These are phyloP conservation scores for Phalacrocorax aristotelis DNA, from an alignment of 2,113 vertebrate genomes.

Conservation along the genomic window DNA sequence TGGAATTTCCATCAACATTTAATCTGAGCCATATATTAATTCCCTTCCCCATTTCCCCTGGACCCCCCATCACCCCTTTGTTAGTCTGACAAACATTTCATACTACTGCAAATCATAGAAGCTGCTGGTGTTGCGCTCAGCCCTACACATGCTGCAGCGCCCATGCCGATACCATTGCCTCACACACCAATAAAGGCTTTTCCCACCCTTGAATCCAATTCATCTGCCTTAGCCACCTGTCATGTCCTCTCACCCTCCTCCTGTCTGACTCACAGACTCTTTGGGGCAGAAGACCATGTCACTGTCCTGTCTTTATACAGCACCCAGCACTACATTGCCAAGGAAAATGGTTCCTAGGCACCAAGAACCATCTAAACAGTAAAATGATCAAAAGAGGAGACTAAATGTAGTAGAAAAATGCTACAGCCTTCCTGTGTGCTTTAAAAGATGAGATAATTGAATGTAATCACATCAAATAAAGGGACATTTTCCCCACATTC, in stretches of 20 bases:
- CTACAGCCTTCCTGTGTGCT: neutral
- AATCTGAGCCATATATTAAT: neutral
- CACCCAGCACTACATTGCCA: neutral
- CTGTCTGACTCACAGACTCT: neutral
- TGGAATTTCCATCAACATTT: neutral
- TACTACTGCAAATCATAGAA: neutral
- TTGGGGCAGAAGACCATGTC: neutral
- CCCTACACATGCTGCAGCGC: neutral
- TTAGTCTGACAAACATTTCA: neutral
- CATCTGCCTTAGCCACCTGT: neutral
- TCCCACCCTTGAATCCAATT: neutral
- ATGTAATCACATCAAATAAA: neutral
- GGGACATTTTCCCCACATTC: neutral
- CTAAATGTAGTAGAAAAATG: neutral
- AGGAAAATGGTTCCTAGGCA: neutral
- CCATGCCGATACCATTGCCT: neutral
- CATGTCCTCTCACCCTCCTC: neutral
- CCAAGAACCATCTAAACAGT: neutral
- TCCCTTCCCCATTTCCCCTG: neutral
- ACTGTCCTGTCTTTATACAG: neutral
- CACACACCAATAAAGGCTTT: neutral
- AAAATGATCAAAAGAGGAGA: neutral
- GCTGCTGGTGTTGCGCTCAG: neutral
- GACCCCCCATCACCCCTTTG: neutral
- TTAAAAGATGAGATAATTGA: neutral